Evolutionary conservation across 2,797 vertebrate species (phyloP).

Genomic region (Sebastes hubbsi): DNA sequence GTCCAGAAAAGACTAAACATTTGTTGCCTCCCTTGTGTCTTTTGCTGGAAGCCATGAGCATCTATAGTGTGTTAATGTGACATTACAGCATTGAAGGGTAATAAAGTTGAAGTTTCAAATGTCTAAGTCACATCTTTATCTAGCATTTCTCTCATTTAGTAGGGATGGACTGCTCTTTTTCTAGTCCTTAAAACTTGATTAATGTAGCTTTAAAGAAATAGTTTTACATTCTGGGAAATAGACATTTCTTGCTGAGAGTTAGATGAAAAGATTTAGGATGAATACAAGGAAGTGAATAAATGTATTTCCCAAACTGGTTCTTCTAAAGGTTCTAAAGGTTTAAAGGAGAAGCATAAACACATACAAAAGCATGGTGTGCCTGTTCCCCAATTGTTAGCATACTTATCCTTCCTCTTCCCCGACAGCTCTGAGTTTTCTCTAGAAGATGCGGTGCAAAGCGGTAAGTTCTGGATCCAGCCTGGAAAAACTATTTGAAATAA

Average conservation of each 20-base stretch:
- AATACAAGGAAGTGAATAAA: too few species aligned
- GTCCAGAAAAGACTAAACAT: too few species aligned
- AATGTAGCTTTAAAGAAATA: neutral
- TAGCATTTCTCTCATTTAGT: neutral
- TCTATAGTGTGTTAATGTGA: too few species aligned
- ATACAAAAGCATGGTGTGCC: neutral
- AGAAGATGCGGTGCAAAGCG: conserved; percentile 58
- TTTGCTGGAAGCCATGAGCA: too few species aligned
- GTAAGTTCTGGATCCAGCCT: conserved; percentile 62
- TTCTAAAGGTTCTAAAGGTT: neutral
- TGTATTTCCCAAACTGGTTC: rapidly evolving
- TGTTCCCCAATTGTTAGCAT: neutral
- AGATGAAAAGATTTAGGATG: too few species aligned
- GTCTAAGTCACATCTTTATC: neutral
- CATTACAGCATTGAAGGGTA: too few species aligned
- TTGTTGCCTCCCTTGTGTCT: too few species aligned
- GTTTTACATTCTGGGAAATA: neutral
- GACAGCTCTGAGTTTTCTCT: conserved; percentile 73
- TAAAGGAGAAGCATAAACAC: neutral
- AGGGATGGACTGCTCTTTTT: neutral
- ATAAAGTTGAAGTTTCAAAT: neutral
- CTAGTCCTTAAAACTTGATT: neutral
- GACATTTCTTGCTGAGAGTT: too few species aligned
- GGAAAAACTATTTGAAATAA: neutral
- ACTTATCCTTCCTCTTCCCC: conserved; percentile 57